These are phyloP conservation scores for Drosophila ambigua DNA, from an alignment of 1,140 invertebrate genomes.

Conservation along the genomic window DNA sequence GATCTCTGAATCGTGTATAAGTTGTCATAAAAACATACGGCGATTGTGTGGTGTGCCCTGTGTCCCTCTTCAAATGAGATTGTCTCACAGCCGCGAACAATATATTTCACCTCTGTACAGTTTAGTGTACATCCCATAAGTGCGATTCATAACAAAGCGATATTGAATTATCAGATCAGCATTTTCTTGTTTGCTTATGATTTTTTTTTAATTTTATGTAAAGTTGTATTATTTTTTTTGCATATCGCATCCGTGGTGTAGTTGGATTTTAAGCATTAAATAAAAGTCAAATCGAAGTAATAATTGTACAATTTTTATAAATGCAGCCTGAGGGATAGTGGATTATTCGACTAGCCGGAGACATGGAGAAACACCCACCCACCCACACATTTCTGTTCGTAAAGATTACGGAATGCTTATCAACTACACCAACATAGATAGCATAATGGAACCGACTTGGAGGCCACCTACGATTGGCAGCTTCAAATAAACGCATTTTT, in stretches of 20 bases:
- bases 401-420: constrained; percentile 61
- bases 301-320: not conserved
- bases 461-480: no score
- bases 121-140: constrained; percentile 45
- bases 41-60: not conserved
- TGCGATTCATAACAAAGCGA: constrained; percentile 20
- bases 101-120: constrained; percentile 61
- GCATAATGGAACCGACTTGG: not conserved
- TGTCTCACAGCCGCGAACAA: constrained; percentile 40
- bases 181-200: no score
- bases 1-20: constrained; percentile 59
- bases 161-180: constrained; percentile 6
- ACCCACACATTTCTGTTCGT: constrained; percentile 16
- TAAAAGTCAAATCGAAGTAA: constrained; percentile 45
- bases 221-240: constrained; percentile 49
- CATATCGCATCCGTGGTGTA: constrained; percentile 51
- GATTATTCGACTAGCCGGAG: constrained; percentile 43
- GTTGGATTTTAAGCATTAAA: constrained; percentile 62
- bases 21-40: constrained; percentile 47
- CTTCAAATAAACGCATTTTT: constrained; percentile 4
- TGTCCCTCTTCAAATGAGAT: constrained; percentile 7
- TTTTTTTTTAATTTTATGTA: constrained; percentile 40
- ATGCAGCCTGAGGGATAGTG: constrained; percentile 60
- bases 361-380: not conserved
- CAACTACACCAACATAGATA: constrained; percentile 34